Base-by-base conservation (phyloP, 2,113 vertebrate species). In the Pangasianodon gigas region DNA sequence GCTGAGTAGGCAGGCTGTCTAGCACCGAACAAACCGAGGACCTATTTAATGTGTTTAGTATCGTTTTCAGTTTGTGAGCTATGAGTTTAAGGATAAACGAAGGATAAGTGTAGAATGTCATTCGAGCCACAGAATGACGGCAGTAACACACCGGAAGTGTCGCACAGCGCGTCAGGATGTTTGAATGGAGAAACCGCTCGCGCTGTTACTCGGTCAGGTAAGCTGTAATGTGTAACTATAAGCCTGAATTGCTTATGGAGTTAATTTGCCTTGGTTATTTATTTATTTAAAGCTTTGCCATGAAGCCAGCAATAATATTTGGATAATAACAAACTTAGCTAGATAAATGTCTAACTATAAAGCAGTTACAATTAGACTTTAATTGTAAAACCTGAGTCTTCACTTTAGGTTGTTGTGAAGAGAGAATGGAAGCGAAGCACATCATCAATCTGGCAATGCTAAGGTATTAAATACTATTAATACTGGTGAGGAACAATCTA, bases 331-430 rank as follows among this genome's bases (percentile, higher is more conserved):
- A 6, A 79, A 51, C 41, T 74, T 74, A 1, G 18, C 37, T 18
- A 69, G 85, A 7, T 74, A 41, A 48, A 6, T 79, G 26, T 62
- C 10, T 85, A 26, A 18, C 46, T 52, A 21, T 56, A 46, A 84
- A 16, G 18, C 6, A 24, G 71, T 26, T 41, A 6, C 10, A 16
- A 24, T 87, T 19, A 51, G 44, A 65, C 86, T 80, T 56, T 2
- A 56, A 18, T 88, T 37, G 37, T 37, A 37, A 37, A 71, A 88
- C 52, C 18, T 21, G 32, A 44, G 58, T 37, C n/a, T 84, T 46
- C 19, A 8, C 77, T 89, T 48, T 9, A 89, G 82, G 67, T 84
- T 46, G 6, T 84, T 46, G 21, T 85, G 56, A 85, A 65, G 79
- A 19, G 51, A 82, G n/a, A 80, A 75, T 60, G 29, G 2, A 58